Conservation (phyloP, 2,888 invertebrate species). For the Archaeoteleia sp. region DNA sequence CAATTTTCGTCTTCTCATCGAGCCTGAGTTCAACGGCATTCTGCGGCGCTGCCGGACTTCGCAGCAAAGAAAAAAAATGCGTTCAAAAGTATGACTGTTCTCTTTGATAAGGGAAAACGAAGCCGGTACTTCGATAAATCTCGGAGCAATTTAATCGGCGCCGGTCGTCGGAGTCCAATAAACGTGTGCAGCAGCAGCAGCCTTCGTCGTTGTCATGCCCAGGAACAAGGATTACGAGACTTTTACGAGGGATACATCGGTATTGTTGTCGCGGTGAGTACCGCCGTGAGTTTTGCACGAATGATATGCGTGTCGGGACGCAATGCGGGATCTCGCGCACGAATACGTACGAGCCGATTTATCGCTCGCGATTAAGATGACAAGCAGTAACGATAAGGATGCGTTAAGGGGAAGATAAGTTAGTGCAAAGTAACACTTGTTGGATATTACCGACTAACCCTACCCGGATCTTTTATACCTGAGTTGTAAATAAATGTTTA, state of each 20-base stretch:
- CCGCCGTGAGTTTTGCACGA: neutral
- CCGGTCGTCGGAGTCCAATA: constrained; percentile 48
- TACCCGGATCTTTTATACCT: no score
- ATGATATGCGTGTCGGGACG: no score
- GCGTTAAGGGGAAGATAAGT: no score
- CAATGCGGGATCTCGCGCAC: no score
- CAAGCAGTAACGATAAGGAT: no score
- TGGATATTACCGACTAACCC: no score
- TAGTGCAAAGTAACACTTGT: no score
- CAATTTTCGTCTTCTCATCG: constrained; percentile 31
- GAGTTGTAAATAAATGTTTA: no score
- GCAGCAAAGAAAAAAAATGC: constrained; percentile 52
- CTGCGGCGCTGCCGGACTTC: constrained; percentile 29
- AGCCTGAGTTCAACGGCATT: constrained; percentile 34
- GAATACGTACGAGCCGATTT: no score
- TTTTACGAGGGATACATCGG: constrained; percentile 46
- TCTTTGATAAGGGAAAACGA: constrained; percentile 64
- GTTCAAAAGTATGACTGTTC: constrained; percentile 62
- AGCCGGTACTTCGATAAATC: constrained; percentile 64
- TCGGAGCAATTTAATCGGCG: constrained; percentile 60
- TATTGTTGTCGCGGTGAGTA: constrained; percentile 56
- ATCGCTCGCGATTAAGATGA: no score
- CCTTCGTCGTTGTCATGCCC: constrained; percentile 56
- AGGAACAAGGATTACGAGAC: constrained; percentile 63
- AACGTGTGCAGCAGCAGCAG: constrained; percentile 53